Percentiles rank a stretch among this genome's conserved stretches.
These are phyloP conservation scores for Halictus rubicundus DNA, from an alignment of 1,140 invertebrate genomes.

Conservation along the genomic window DNA sequence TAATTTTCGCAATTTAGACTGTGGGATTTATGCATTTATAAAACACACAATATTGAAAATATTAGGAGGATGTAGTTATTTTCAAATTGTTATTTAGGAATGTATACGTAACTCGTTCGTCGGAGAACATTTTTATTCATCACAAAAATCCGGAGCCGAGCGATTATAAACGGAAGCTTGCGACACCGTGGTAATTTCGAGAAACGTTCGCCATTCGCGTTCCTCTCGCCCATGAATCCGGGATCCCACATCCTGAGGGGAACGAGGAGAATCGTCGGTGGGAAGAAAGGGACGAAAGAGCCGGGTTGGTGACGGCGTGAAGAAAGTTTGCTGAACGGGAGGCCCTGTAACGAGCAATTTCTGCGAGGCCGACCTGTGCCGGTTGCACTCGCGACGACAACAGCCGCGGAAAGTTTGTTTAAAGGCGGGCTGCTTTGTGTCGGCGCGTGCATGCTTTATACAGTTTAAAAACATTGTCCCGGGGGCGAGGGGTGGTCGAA, in stretches of 20 bases:
- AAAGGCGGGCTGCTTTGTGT: not conserved
- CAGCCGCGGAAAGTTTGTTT: not conserved
- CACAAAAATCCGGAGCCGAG: too few relatives aligned
- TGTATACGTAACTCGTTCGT: too few relatives aligned
- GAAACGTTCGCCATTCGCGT: too few relatives aligned
- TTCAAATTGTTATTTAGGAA: too few relatives aligned
- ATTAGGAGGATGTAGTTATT: too few relatives aligned
- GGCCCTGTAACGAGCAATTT: conserved; percentile 56
- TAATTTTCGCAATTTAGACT: too few relatives aligned
- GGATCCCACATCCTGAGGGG: not conserved
- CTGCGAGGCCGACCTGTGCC: conserved; percentile 14
- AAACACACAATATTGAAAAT: too few relatives aligned
- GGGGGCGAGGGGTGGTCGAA: not conserved
- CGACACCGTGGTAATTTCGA: too few relatives aligned
- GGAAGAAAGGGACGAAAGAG: conserved; percentile 8
- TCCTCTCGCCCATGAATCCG: too few relatives aligned
- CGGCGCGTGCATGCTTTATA: not conserved
- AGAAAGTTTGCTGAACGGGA: not conserved
- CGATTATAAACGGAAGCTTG: too few relatives aligned
- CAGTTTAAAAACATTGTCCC: conserved; percentile 5
- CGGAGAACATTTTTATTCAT: too few relatives aligned
- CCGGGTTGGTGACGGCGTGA: not conserved
- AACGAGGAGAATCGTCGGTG: not conserved
- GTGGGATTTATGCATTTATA: too few relatives aligned
- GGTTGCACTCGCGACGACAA: conserved; percentile 2